Conservation (phyloP, 2,888 invertebrate genomes). For the Tupiocoris notatus region DNA sequence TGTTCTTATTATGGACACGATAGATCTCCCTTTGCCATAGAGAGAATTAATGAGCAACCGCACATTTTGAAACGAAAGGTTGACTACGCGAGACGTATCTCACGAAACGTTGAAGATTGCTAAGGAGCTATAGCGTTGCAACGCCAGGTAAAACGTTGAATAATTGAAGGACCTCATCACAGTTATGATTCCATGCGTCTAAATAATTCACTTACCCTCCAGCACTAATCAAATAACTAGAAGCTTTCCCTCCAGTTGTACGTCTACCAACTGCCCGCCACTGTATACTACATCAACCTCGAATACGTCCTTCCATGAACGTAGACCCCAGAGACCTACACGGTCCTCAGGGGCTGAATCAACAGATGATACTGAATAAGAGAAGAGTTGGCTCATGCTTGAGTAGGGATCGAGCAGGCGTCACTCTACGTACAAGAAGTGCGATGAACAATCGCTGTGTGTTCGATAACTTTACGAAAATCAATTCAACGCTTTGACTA, state of each 20-base stretch:
- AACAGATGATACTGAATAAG: constrained; percentile 37
- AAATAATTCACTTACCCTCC: constrained; percentile 33
- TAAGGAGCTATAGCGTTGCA: background rate
- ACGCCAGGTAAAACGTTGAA: constrained; percentile 20
- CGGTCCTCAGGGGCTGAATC: constrained; percentile 1
- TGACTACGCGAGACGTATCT: too few species aligned
- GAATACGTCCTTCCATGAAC: background rate
- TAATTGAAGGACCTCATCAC: constrained; percentile 31
- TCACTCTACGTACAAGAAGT: too few species aligned
- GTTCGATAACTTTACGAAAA: too few species aligned
- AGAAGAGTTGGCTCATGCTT: background rate
- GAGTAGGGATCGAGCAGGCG: too few species aligned
- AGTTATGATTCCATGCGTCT: constrained; percentile 22
- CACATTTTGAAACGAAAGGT: too few species aligned
- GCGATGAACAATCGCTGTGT: too few species aligned
- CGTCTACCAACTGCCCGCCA: background rate
- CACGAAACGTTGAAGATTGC: too few species aligned
- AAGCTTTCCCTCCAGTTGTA: background rate
- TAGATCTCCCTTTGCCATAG: too few species aligned
- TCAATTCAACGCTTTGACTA: too few species aligned
- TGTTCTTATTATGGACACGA: too few species aligned
- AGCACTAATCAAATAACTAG: constrained; percentile 29
- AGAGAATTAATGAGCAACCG: too few species aligned
- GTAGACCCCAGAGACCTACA: background rate
- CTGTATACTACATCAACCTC: background rate